Evolutionary conservation across 2,888 invertebrate species (phyloP).

Genomic region (Ephialtes manifestator): DNA sequence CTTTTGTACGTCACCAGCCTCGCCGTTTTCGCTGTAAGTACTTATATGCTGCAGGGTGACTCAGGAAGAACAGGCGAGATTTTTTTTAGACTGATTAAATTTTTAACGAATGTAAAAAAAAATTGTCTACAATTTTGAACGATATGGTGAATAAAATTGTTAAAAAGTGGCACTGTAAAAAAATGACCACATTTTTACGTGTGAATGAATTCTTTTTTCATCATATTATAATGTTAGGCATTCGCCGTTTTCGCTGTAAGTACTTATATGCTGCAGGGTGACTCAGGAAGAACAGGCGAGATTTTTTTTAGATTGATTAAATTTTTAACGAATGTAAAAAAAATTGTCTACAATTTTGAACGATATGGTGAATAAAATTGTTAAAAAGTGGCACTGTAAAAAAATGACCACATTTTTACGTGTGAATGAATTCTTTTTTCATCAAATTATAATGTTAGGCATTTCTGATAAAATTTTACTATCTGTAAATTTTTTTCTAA

Average conservation of each 20-base stretch:
- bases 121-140: background rate
- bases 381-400: no score
- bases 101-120: background rate
- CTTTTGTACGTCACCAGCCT: constrained; percentile 63
- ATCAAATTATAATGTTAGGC: no score
- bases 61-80: background rate
- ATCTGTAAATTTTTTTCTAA: no score
- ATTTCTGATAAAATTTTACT: background rate
- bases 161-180: no score
- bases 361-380: no score
- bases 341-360: background rate
- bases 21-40: constrained; percentile 35
- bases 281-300: background rate
- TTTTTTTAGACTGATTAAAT: background rate
- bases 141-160: no score
- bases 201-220: no score
- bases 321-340: background rate
- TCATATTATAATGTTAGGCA: background rate
- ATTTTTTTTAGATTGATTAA: background rate
- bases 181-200: no score
- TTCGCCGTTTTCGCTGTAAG: constrained; percentile 41
- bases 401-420: no score
- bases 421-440: no score
- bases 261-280: background rate
- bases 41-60: background rate